Evolutionary conservation across 92 coral and sea anemone species (phyloP), one percentile per base, ranked within the genome.

Genomic region (Pocillopora meandrina): DNA sequence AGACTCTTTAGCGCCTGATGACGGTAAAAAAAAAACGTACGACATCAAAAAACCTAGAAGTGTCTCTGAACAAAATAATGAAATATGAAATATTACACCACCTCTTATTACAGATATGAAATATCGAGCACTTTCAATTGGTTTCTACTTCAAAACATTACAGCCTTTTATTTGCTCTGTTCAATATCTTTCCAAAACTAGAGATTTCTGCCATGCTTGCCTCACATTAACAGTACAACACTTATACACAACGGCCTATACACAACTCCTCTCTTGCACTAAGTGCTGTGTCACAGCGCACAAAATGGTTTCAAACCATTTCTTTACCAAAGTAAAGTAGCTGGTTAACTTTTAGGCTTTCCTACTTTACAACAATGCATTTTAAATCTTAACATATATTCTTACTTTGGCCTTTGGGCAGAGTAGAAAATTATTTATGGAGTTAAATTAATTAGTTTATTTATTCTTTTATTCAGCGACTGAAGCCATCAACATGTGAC

Each of bases 401-500:
- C 64, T 31, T 59, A 26, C 65, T 70, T 59, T 47, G 60, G 68
- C 85, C 72, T 71, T 81, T 69, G 26, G 56, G 77, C 69, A 61
- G 59, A n/a, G 77, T 81, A 81, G 80, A 83, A 83, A 83, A 83
- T 65, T 55, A 62, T 52, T 83, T 83, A 33, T 56, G 23, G 57
- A 80, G 72, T 70, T 67, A 64, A 83, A 83, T 73, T 74, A 58
- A 60, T 83, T 56, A 47, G 72, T 73, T 62, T 72, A 73, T 56
- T 57, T 72, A 42, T 42, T 42, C 61, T 1, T 49, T 11, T 15
- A 63, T 83, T 74, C 80, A 49, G 86, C 85, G 58, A 81, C 67
- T 34, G 77, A 36, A 69, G 85, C 64, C 85, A 56, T 82, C 19
- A 34, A 61, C 86, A 58, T 10, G 58, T 47, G 77, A 59, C 77